Evolutionary conservation across 2,113 vertebrate genomes (phyloP), one percentile per base, ranked within the genome.

Genomic region (Epinephelus cyanopodus): DNA sequence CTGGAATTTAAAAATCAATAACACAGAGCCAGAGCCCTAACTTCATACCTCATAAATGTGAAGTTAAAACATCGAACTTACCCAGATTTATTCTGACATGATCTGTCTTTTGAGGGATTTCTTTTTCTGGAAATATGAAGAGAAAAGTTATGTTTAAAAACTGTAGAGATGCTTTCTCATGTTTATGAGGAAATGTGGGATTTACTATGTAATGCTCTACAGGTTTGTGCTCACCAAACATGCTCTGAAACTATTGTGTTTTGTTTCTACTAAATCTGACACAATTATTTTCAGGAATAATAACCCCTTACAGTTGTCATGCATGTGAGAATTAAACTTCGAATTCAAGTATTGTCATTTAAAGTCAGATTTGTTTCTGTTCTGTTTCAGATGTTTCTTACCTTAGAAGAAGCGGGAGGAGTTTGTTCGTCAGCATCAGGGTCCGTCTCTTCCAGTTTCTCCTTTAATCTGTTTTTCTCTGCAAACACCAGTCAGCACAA

Each of bases 391-490:
- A 48, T 12, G 23, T 5, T 61, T 67, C 14, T 57, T 74, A 89
- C 87, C 29, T 17, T 53, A 23, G 71, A 19, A 52, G 14, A 0
- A 72, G 81, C 50, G 0, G 67, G 8, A 70, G 78, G 75, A 75
- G 77, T 65, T 15, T 42, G 67, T 58, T 11, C 4, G 0, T 83
- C 79, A 37, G 67, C 76, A 64, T 70, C 71, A 0, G 66, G 37
- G 33, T 82, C 74, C 0, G 21, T 23, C 50, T 85, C 75, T 5
- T 75, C 60, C 45, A 39, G 52, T 29, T 68, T 25, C 18, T 64
- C 48, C 74, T 72, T 84, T 2, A 57, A 5, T 66, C 69, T 58
- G 70, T 70, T 89, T 37, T 83, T 92, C 77, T 90, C 92, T 93
- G 87, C 15, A 57, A 66, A 85, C 7, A 74, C 48, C n/a, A 73